These are phyloP conservation scores for Stramonita haemastoma DNA, from an alignment of 2,888 invertebrate species.

Conservation along the genomic window DNA sequence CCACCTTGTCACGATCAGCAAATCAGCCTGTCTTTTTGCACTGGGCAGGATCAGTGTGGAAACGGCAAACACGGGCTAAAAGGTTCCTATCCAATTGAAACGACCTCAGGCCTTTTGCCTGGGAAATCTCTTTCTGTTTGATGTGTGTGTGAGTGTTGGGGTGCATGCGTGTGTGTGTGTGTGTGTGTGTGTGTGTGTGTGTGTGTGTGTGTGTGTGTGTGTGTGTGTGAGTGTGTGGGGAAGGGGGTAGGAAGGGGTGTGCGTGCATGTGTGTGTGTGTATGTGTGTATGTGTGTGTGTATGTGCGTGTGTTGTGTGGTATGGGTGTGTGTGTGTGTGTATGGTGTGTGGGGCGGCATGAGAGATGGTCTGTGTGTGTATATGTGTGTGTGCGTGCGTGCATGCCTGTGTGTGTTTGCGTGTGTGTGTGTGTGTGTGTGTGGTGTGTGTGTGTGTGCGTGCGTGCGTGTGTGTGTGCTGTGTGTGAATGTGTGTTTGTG, in stretches of 20 bases:
- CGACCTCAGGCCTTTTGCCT: too few relatives aligned
- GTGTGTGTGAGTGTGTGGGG: not conserved
- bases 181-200: not conserved
- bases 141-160: too few relatives aligned
- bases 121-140: too few relatives aligned
- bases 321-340: not conserved
- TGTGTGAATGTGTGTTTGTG: not conserved
- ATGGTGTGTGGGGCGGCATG: not conserved
- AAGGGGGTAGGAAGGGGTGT: not conserved
- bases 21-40: too few relatives aligned
- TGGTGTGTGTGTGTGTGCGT: not conserved
- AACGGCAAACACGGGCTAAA: too few relatives aligned
- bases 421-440: not conserved
- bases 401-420: not conserved
- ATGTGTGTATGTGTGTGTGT: conserved; percentile 13
- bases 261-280: not conserved
- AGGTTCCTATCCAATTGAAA: too few relatives aligned
- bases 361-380: not conserved
- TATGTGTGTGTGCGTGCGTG: not conserved
- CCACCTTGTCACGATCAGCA: too few relatives aligned
- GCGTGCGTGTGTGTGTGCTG: not conserved
- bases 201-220: not conserved
- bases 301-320: not conserved
- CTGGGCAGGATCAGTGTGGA: too few relatives aligned
- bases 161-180: too few relatives aligned